A percentile compares a stretch with the other conserved stretches of the same genome.
Evolutionary conservation across 2,113 vertebrate genomes (phyloP).

Genomic region (Nothocercus julius): DNA sequence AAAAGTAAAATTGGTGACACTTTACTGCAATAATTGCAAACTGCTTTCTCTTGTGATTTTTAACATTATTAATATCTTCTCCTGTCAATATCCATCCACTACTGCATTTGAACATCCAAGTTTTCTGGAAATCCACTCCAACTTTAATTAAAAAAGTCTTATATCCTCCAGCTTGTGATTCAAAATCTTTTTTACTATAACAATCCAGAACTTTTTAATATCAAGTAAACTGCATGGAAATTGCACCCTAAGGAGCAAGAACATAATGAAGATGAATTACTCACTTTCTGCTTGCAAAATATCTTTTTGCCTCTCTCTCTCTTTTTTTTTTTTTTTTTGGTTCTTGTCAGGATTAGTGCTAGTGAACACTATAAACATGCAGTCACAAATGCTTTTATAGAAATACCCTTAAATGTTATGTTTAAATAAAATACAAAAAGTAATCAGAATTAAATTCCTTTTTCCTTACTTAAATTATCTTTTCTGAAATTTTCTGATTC

Average conservation of each 20-base stretch:
- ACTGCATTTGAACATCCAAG: neutral
- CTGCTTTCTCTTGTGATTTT: neutral
- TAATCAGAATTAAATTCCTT: neutral
- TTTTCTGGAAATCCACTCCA: neutral
- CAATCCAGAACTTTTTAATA: neutral
- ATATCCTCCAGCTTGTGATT: neutral
- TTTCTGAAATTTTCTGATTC: neutral
- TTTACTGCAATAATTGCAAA: neutral
- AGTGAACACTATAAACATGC: neutral
- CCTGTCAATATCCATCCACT: neutral
- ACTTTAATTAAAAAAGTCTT: neutral
- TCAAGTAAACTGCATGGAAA: constrained; percentile 12
- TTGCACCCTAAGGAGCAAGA: neutral
- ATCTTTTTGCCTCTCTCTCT: neutral
- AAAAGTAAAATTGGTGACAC: neutral
- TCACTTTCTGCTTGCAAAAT: neutral
- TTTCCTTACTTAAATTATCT: neutral
- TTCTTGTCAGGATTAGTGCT: neutral
- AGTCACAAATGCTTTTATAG: neutral
- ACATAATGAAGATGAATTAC: neutral
- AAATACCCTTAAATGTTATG: neutral
- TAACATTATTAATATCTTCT: neutral
- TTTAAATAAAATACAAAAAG: neutral
- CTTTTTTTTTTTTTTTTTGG: neutral
- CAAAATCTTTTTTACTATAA: neutral